phyloP scores from a whole-genome alignment of 2,888 invertebrate species.

The Perdita meconis region DNA sequence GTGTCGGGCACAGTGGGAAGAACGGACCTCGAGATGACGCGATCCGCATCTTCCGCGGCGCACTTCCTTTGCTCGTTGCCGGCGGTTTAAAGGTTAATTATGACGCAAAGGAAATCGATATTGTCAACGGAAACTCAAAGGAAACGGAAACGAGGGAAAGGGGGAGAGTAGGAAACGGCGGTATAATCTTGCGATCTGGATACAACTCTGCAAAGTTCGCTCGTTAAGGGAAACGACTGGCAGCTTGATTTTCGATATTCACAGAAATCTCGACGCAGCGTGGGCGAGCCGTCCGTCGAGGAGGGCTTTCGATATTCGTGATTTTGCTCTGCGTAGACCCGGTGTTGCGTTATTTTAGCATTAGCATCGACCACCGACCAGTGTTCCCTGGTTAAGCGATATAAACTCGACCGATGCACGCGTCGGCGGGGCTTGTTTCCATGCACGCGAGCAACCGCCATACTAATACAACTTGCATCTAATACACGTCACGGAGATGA shows the following conservation, averaged over 20 bases:
- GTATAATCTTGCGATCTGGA: constrained; percentile 48
- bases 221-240: no score
- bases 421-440: constrained; percentile 1
- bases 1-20: not conserved
- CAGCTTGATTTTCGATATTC: not conserved
- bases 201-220: no score
- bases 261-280: constrained; percentile 3
- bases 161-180: constrained; percentile 11
- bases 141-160: not conserved
- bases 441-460: not conserved
- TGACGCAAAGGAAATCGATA: constrained; percentile 13
- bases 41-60: constrained; percentile 1
- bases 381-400: constrained; percentile 73
- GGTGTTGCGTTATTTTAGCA: constrained; percentile 72
- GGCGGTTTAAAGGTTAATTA: constrained; percentile 12
- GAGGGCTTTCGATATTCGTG: constrained; percentile 28
- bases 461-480: not conserved
- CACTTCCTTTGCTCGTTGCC: constrained; percentile 2
- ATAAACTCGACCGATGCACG: constrained; percentile 53
- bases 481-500: constrained; percentile 68
- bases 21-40: not conserved
- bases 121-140: not conserved
- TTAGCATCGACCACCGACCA: constrained; percentile 66
- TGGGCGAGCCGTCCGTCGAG: constrained; percentile 24
- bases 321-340: constrained; percentile 45